Conservation (phyloP, 2,888 invertebrate genomes). For the Holacanthella duospinosa region DNA sequence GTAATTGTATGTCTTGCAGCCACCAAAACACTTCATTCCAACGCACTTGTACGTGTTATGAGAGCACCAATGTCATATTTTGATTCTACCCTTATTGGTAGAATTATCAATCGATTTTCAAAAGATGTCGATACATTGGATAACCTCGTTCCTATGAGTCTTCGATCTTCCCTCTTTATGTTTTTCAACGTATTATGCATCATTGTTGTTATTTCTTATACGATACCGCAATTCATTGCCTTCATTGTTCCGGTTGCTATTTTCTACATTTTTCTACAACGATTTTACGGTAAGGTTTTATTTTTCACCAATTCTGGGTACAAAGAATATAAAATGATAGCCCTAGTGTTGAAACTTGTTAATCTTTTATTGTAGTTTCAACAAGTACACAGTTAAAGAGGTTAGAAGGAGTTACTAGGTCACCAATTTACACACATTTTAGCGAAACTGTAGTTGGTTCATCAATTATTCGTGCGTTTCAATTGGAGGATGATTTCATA, state of each 20-base stretch:
- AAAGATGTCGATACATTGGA: slow-evolving; percentile 39
- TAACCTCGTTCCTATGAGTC: slow-evolving; percentile 16
- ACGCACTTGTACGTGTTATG: slow-evolving; percentile 39
- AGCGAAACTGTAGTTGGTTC: slow-evolving; percentile 39
- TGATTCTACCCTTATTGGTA: slow-evolving; percentile 67
- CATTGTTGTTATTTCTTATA: slow-evolving; percentile 71
- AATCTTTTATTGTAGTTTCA: too few relatives aligned
- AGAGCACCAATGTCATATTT: slow-evolving; percentile 62
- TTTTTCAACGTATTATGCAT: slow-evolving; percentile 64
- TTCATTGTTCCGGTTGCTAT: slow-evolving; percentile 69
- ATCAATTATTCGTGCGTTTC: slow-evolving; percentile 39
- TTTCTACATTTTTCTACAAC: slow-evolving; percentile 67
- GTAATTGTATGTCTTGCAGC: not conserved
- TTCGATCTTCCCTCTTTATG: slow-evolving; percentile 18
- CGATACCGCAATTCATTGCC: slow-evolving; percentile 68
- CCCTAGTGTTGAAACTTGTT: too few relatives aligned
- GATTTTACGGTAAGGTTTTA: not conserved
- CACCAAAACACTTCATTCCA: not conserved
- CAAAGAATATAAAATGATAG: too few relatives aligned
- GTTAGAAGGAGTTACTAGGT: slow-evolving; percentile 82
- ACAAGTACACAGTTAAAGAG: slow-evolving; percentile 89
- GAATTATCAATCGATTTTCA: slow-evolving; percentile 57
- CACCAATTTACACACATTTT: slow-evolving; percentile 94
- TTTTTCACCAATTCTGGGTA: too few relatives aligned
- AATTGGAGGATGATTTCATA: slow-evolving; percentile 40